A percentile compares a stretch with the other conserved stretches of the same genome.
phyloP scores from a whole-genome alignment of 2,113 vertebrate genomes.

The Rattus rattus region DNA sequence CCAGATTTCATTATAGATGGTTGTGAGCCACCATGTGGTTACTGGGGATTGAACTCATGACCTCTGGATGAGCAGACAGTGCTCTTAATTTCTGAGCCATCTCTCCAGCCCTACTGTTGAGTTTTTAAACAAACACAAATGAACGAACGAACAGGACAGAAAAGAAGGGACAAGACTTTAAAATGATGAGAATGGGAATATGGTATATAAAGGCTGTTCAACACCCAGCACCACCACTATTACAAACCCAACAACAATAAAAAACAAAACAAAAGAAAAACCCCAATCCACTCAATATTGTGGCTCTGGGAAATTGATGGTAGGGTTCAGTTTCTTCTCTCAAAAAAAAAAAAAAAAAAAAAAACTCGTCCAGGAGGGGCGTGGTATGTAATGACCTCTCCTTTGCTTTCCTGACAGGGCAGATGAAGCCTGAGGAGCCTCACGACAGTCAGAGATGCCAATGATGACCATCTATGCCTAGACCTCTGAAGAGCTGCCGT shows the following conservation, averaged over 20 bases:
- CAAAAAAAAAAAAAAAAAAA: too few species aligned
- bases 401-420: neutral
- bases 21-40: too few species aligned
- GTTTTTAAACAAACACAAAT: neutral
- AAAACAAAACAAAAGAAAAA: neutral
- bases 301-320: neutral
- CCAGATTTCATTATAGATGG: too few species aligned
- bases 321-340: neutral
- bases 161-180: neutral
- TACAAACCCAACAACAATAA: neutral
- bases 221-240: neutral
- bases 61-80: too few species aligned
- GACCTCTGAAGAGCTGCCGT: neutral
- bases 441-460: neutral
- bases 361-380: neutral
- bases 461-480: neutral
- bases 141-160: neutral
- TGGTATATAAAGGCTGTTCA: neutral
- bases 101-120: too few species aligned
- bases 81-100: too few species aligned
- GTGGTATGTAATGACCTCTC: neutral
- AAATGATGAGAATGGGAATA: neutral
- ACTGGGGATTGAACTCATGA: too few species aligned
- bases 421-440: neutral
- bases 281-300: neutral